Conservation (phyloP, 2,888 invertebrate species). For the Helobdella robusta region DNA sequence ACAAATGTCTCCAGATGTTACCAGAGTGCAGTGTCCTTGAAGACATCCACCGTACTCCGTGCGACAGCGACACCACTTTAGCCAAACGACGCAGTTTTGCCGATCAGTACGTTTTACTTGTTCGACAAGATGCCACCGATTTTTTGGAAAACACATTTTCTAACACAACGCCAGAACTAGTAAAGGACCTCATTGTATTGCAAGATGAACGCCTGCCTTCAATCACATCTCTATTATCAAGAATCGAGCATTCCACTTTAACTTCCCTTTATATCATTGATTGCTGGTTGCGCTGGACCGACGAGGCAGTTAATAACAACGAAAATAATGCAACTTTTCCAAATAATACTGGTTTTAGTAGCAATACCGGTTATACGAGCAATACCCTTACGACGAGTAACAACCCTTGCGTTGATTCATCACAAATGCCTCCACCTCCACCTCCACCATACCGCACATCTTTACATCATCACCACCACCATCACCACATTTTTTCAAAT, state of each 20-base stretch:
- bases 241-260: conserved; percentile 33
- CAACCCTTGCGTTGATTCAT: conserved; percentile 7
- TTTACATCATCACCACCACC: neutral
- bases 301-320: conserved; percentile 9
- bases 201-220: conserved; percentile 36
- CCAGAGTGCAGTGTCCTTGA: conserved; percentile 34
- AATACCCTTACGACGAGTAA: neutral
- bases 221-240: conserved; percentile 32
- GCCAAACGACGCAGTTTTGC: conserved; percentile 35
- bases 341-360: no score
- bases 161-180: conserved; percentile 30
- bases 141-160: conserved; percentile 36
- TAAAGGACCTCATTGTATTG: conserved; percentile 35
- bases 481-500: conserved; percentile 24
- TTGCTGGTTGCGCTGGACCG: conserved; percentile 30
- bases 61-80: conserved; percentile 35
- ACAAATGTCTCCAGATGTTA: conserved; percentile 34
- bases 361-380: no score
- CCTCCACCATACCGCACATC: conserved; percentile 19
- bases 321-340: neutral
- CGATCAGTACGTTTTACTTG: conserved; percentile 36
- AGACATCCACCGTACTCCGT: conserved; percentile 33
- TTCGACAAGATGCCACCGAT: conserved; percentile 35
- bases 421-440: neutral
- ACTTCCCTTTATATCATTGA: conserved; percentile 34